Evolutionary conservation across 2,113 vertebrate genomes (phyloP).

Genomic region (Bostrychus sinensis): DNA sequence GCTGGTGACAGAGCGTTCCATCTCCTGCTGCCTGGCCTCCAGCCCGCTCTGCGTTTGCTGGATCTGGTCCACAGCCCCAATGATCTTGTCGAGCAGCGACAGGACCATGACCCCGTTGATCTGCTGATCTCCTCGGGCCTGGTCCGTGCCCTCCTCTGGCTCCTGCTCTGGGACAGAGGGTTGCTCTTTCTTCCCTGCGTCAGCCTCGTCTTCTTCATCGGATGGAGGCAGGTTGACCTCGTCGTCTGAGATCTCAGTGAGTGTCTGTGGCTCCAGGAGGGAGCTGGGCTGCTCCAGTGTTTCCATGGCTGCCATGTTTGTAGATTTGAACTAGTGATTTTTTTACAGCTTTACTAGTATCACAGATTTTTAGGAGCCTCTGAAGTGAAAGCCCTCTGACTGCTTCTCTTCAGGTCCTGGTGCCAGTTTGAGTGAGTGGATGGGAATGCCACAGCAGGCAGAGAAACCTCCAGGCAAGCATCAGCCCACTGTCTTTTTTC

Average conservation of each 20-base stretch:
- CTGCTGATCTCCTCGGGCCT: slow-evolving; percentile 68
- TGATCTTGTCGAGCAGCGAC: slow-evolving; percentile 96
- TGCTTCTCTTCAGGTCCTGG: slow-evolving; percentile 44
- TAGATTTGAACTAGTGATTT: slow-evolving; percentile 16
- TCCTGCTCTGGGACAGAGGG: slow-evolving; percentile 41
- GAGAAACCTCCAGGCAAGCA: slow-evolving; percentile 73
- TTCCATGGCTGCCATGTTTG: slow-evolving; percentile 73
- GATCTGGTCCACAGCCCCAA: slow-evolving; percentile 97
- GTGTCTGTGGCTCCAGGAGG: slow-evolving; percentile 61
- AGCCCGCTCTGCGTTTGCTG: slow-evolving; percentile 93
- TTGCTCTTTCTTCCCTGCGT: slow-evolving; percentile 49
- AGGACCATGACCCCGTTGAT: slow-evolving; percentile 93
- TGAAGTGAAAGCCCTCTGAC: slow-evolving; percentile 13
- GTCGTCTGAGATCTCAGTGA: slow-evolving; percentile 80
- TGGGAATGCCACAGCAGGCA: slow-evolving; percentile 74
- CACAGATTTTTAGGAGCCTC: slow-evolving; percentile 42
- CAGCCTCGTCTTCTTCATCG: slow-evolving; percentile 73
- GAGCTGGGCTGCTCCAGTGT: slow-evolving; percentile 65
- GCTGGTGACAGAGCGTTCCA: slow-evolving; percentile 91
- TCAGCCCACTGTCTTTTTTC: slow-evolving; percentile 60
- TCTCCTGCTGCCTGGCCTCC: slow-evolving; percentile 92
- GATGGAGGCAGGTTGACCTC: slow-evolving; percentile 74
- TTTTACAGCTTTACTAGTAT: neutral
- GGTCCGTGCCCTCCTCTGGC: slow-evolving; percentile 17
- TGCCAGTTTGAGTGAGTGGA: slow-evolving; percentile 64